Evolutionary conservation across 2,113 vertebrate genomes (phyloP).

Genomic region (Lipotes vexillifer): DNA sequence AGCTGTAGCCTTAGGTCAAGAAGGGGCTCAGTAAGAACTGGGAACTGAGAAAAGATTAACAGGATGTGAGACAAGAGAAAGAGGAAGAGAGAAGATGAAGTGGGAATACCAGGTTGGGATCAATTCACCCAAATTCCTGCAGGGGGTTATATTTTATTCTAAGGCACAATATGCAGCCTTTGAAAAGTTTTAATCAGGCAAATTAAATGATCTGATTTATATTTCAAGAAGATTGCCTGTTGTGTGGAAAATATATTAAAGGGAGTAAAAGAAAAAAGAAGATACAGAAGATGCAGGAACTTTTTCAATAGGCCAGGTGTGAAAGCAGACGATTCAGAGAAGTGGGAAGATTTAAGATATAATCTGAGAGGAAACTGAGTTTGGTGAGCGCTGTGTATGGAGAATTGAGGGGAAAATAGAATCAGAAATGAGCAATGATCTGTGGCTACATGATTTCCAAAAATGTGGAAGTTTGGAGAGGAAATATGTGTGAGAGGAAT

Average conservation of each 20-base stretch:
- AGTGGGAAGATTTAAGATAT: no score
- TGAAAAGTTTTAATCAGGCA: neutral
- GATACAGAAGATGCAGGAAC: neutral
- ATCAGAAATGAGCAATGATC: neutral
- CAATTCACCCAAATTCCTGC: neutral
- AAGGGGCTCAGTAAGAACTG: neutral
- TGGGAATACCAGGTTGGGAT: neutral
- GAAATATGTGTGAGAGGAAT: no score
- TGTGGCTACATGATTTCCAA: accelerated
- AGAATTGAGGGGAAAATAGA: neutral
- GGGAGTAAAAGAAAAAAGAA: neutral
- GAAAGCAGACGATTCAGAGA: no score
- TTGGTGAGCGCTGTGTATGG: accelerated
- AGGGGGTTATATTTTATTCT: neutral
- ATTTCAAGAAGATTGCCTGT: neutral
- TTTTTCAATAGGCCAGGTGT: neutral
- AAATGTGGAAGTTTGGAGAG: neutral
- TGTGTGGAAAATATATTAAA: neutral
- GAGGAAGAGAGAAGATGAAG: neutral
- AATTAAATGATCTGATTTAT: neutral
- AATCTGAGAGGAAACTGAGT: neutral
- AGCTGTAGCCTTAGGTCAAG: neutral
- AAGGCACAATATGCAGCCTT: neutral
- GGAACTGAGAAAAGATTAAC: neutral
- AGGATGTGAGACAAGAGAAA: neutral